Conservation (phyloP, 1,140 invertebrate species). For the Rhagoletis pomonella region DNA sequence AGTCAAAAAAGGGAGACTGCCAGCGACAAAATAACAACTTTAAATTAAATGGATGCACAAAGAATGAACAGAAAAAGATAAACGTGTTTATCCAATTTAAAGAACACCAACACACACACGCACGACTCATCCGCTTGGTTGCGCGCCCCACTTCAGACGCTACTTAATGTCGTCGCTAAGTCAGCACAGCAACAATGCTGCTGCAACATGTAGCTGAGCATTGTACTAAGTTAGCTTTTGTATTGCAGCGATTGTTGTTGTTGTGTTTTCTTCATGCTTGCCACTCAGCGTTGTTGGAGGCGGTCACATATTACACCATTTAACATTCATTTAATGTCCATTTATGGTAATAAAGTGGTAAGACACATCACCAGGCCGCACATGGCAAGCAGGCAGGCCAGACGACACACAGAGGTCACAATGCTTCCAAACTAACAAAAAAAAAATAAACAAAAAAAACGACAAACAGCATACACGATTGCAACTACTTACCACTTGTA, state of each 20-base stretch:
- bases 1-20: background rate
- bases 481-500: background rate
- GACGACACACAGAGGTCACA: constrained; percentile 23
- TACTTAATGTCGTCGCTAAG: background rate
- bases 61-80: constrained; percentile 1
- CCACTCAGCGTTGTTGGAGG: constrained; percentile 29
- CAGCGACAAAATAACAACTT: background rate
- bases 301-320: constrained; percentile 49
- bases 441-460: background rate
- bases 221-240: too few relatives aligned
- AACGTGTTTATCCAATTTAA: constrained; percentile 51
- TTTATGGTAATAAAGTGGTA: constrained; percentile 52
- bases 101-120: background rate
- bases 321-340: constrained; percentile 43
- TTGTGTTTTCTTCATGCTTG: background rate
- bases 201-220: background rate
- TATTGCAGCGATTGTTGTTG: background rate
- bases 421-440: background rate
- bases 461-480: background rate
- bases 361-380: constrained; percentile 22
- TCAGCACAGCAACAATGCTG: background rate
- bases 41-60: constrained; percentile 12
- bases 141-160: background rate
- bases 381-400: background rate
- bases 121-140: background rate